phyloP scores from a whole-genome alignment of 1,140 invertebrate genomes.

The Ceratoteleas bidentatus region DNA sequence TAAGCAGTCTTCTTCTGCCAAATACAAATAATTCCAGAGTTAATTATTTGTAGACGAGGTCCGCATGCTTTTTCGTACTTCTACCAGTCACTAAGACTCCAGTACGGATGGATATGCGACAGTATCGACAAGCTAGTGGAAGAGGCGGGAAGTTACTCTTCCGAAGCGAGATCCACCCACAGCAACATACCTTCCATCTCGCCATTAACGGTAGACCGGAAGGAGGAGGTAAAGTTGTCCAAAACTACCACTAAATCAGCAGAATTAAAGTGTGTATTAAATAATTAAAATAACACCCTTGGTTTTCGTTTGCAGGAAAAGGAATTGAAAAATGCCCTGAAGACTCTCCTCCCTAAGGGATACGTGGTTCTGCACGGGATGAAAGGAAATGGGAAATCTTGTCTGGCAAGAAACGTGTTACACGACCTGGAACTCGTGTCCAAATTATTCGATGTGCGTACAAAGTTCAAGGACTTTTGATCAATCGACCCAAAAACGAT shows the following conservation, averaged over 20 bases:
- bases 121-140: slow-evolving; percentile 70
- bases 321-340: slow-evolving; percentile 70
- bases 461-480: too few species aligned
- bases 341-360: slow-evolving; percentile 76
- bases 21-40: not conserved
- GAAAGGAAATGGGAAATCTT: slow-evolving; percentile 87
- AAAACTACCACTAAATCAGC: not conserved
- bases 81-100: slow-evolving; percentile 71
- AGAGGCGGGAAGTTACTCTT: slow-evolving; percentile 27
- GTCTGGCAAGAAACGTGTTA: slow-evolving; percentile 83
- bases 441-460: slow-evolving; percentile 73
- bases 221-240: slow-evolving; percentile 67
- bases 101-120: slow-evolving; percentile 75
- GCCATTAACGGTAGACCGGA: slow-evolving; percentile 72
- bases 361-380: slow-evolving; percentile 84
- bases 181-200: slow-evolving; percentile 74
- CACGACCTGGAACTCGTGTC: slow-evolving; percentile 80
- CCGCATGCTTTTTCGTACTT: slow-evolving; percentile 72
- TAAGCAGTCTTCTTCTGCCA: too few species aligned
- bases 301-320: slow-evolving; percentile 62
- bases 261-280: too few species aligned
- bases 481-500: too few species aligned
- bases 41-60: slow-evolving; percentile 67
- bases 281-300: too few species aligned
- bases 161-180: slow-evolving; percentile 42